These are phyloP conservation scores for Malurus melanocephalus DNA, from an alignment of 2,113 vertebrate genomes.

Conservation along the genomic window DNA sequence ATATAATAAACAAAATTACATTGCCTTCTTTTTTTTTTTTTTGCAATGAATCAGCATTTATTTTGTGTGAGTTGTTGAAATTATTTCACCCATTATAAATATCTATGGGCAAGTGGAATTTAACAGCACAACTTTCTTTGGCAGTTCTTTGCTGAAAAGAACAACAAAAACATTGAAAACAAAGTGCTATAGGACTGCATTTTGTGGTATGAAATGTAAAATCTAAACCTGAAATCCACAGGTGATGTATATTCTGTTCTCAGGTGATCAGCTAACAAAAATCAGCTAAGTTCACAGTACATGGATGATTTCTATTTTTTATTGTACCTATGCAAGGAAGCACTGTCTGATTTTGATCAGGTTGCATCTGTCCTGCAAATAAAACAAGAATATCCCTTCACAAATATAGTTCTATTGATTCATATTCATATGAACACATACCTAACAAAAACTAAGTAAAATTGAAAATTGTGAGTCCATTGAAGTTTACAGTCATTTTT, in stretches of 20 bases:
- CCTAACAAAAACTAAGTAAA: background rate
- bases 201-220: background rate
- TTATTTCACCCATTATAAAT: background rate
- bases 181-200: background rate
- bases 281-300: background rate
- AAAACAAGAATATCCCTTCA: background rate
- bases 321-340: background rate
- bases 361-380: background rate
- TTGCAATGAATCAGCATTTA: background rate
- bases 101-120: background rate
- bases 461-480: background rate
- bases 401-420: background rate
- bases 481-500: background rate
- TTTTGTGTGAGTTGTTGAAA: background rate
- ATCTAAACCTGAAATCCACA: background rate
- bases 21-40: background rate
- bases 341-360: background rate
- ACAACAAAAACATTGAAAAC: background rate
- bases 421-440: background rate
- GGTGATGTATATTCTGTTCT: background rate
- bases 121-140: background rate
- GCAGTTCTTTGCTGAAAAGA: background rate
- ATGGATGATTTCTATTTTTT: background rate
- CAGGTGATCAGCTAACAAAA: background rate
- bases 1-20: background rate